Conservation (phyloP, 2,797 vertebrate genomes). For the Onychomys torridus region DNA sequence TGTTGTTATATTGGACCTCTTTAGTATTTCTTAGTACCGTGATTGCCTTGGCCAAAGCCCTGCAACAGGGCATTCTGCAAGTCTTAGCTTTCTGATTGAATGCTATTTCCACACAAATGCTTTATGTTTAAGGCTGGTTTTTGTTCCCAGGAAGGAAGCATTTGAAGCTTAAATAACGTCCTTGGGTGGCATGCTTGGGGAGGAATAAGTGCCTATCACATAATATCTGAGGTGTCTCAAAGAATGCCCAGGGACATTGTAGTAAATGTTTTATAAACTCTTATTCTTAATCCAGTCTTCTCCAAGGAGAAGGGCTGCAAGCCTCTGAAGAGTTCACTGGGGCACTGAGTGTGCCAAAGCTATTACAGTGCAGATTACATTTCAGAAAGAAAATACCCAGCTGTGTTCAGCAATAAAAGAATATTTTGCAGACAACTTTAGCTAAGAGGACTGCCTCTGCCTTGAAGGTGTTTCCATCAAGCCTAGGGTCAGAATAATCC, state of each 20-base stretch:
- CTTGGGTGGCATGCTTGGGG: conserved; percentile 34
- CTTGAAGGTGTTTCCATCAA: conserved; percentile 63
- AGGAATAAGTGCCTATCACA: neutral
- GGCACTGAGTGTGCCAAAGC: conserved; percentile 17
- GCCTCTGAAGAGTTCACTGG: conserved; percentile 36
- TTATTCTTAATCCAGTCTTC: conserved; percentile 44
- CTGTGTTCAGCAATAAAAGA: conserved; percentile 67
- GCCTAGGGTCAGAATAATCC: conserved; percentile 44
- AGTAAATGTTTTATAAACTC: neutral
- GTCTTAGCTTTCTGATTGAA: neutral
- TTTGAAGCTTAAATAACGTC: conserved; percentile 36
- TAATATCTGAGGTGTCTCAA: conserved; percentile 10
- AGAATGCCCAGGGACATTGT: conserved; percentile 22
- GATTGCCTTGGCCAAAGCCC: neutral
- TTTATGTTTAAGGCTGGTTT: conserved; percentile 24
- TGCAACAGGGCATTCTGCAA: neutral
- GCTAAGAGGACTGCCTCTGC: conserved; percentile 56
- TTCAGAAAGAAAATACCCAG: conserved; percentile 70
- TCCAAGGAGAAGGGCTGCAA: conserved; percentile 15
- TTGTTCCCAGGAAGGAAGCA: conserved; percentile 36
- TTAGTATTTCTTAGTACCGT: neutral
- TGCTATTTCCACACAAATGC: neutral
- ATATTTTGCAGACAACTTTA: conserved; percentile 58
- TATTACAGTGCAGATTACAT: conserved; percentile 53
- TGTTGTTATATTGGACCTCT: neutral